These are phyloP conservation scores for Luperina nickerlii DNA, from an alignment of 2,888 invertebrate genomes.

Conservation along the genomic window DNA sequence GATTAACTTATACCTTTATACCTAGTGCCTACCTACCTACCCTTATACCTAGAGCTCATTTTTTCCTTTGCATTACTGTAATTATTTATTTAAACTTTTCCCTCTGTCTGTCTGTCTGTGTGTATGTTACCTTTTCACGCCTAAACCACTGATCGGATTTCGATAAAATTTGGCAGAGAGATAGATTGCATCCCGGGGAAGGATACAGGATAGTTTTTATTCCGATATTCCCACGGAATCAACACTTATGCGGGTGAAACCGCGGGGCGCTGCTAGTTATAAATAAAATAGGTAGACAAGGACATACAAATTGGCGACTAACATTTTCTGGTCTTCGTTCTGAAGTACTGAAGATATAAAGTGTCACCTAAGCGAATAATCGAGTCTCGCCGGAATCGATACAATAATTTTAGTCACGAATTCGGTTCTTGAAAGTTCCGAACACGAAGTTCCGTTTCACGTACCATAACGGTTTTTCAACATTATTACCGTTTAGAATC, in stretches of 20 bases:
- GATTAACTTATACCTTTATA: too few species aligned
- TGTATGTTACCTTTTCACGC: too few species aligned
- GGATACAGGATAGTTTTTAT: too few species aligned
- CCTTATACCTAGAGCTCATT: background rate
- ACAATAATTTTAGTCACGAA: constrained; percentile 63
- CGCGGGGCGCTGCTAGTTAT: background rate
- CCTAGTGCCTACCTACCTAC: too few species aligned
- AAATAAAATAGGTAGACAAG: background rate
- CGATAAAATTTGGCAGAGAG: too few species aligned
- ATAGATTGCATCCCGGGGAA: too few species aligned
- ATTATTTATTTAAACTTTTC: background rate
- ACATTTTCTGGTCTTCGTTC: background rate
- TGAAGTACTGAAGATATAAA: constrained; percentile 38
- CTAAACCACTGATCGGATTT: too few species aligned
- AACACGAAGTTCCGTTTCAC: constrained; percentile 54
- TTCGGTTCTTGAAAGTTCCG: constrained; percentile 58
- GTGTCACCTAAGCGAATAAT: constrained; percentile 56
- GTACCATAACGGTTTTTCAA: constrained; percentile 53
- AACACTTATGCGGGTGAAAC: too few species aligned
- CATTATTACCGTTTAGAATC: constrained; percentile 41
- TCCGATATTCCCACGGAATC: too few species aligned
- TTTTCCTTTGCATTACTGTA: background rate
- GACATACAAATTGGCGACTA: constrained; percentile 8
- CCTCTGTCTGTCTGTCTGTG: too few species aligned
- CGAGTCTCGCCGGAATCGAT: constrained; percentile 52